Conservation (phyloP, 1,140 invertebrate genomes). For the Drosophila kikkawai region DNA sequence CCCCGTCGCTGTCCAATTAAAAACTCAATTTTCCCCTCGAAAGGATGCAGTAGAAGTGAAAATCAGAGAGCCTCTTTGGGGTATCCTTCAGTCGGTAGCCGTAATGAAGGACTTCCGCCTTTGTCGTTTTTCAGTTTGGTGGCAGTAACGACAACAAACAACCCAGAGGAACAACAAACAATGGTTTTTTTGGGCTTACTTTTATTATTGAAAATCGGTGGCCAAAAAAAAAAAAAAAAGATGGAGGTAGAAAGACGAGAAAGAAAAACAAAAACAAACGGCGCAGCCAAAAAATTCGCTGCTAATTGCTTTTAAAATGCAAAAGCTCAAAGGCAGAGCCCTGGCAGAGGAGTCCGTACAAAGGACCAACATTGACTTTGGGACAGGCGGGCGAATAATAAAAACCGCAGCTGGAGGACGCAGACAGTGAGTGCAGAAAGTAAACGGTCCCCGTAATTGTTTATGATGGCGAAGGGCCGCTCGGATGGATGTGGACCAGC, state of each 20-base stretch:
- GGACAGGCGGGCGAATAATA: conserved; percentile 44
- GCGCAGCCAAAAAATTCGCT: conserved; percentile 72
- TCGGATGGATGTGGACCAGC: conserved; percentile 57
- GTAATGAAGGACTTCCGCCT: conserved; percentile 19
- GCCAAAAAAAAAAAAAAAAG: conserved; percentile 41
- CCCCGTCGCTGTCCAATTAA: conserved; percentile 28
- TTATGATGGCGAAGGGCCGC: conserved; percentile 71
- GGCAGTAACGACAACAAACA: conserved; percentile 45
- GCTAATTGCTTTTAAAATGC: conserved; percentile 83
- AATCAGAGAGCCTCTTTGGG: conserved; percentile 12
- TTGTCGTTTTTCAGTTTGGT: conserved; percentile 23
- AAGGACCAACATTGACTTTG: conserved; percentile 79
- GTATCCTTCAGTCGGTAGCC: conserved; percentile 39
- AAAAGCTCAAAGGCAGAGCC: conserved; percentile 53
- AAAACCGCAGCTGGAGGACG: conserved; percentile 72
- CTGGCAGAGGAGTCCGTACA: conserved; percentile 21
- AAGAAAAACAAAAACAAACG: conserved; percentile 68
- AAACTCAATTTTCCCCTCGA: conserved; percentile 33
- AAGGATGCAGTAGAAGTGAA: background rate
- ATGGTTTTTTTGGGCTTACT: conserved; percentile 56
- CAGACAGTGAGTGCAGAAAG: conserved; percentile 60
- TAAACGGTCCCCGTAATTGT: conserved; percentile 71
- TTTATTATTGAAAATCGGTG: conserved; percentile 76
- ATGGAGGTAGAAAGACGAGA: conserved; percentile 6
- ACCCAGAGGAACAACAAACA: conserved; percentile 38